phyloP scores from a whole-genome alignment of 2,888 invertebrate genomes.

The Calliphora vomitoria region DNA sequence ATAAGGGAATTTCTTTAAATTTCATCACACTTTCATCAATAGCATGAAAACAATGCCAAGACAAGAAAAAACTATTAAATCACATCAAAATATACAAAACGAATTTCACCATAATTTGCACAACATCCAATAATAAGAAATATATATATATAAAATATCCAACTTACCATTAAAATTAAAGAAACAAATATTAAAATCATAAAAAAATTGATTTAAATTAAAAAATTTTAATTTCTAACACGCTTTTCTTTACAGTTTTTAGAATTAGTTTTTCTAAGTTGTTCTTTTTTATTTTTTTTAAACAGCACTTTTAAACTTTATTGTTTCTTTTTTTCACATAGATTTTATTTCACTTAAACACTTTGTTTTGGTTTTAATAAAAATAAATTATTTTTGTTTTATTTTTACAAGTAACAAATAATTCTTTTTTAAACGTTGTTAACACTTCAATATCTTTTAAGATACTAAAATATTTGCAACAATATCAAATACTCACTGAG shows the following conservation, averaged over 20 bases:
- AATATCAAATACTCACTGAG: constrained; percentile 69
- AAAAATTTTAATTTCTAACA: neutral
- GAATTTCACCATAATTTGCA: constrained; percentile 50
- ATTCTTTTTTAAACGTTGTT: constrained; percentile 64
- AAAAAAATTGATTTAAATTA: constrained; percentile 43
- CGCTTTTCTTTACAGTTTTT: neutral
- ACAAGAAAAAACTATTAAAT: constrained; percentile 1
- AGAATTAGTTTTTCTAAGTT: neutral
- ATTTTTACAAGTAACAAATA: constrained; percentile 24
- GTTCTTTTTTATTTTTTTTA: neutral
- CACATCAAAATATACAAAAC: constrained; percentile 28
- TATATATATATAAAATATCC: neutral
- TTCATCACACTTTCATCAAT: neutral
- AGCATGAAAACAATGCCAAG: neutral
- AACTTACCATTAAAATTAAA: constrained; percentile 68
- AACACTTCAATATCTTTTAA: constrained; percentile 75
- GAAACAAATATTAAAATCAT: constrained; percentile 66
- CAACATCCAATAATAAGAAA: constrained; percentile 5
- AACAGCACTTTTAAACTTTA: neutral
- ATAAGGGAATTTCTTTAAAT: constrained; percentile 1
- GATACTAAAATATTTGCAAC: constrained; percentile 77
- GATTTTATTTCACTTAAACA: constrained; percentile 33
- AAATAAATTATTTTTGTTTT: neutral
- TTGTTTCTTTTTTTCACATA: neutral
- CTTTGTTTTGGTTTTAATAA: constrained; percentile 7